Evolutionary conservation across 2,797 vertebrate genomes (phyloP), one percentile per base, ranked within the genome.

Genomic region (Aplochiton taeniatus): DNA sequence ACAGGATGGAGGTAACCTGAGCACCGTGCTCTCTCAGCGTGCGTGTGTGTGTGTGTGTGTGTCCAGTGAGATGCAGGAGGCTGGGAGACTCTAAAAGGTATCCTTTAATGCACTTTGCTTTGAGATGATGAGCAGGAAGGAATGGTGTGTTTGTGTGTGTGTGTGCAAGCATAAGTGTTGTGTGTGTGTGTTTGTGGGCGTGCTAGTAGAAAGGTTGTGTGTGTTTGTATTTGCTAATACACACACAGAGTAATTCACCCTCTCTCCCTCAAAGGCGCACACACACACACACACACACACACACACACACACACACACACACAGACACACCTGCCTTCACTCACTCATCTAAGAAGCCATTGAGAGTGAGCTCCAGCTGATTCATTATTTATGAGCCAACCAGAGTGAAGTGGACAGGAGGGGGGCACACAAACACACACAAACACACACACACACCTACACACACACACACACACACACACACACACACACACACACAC

Each of bases 381-480:
- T 92, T 85, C 92, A 70, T 90, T 90, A 92, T 92, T 92, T 82
- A 92, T 91, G 81, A 76, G 44, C 65, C 65, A 74, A 75, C 61
- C 79, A 88, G 83, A 83, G 83, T 75, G 75, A 84, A 85, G 77
- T 79, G 85, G 64, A 43, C 57, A n/a, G 31, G 65, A 76, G 79
- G 65, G 73, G 78, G 79, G 78, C 83, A 79, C 71, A 77, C 72
- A 56, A 72, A 43, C 63, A 47, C 55, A 11, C 50, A 49, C 64
- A 69, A 61, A 68, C 68, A 79, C 69, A 64, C 68, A 45, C 83
- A 81, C 80, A 44, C 47, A 60, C 71, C 73, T 19, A 4, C 19
- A 68, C 59, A 55, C 17, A n/a, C 54, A 67, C 57, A 59, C 71
- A 57, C 65, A 68, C 12, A 70, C 14, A 41, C 62, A 70, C 58